Evolutionary conservation across 2,113 vertebrate genomes (phyloP).

Genomic region (Antechinus flavipes): DNA sequence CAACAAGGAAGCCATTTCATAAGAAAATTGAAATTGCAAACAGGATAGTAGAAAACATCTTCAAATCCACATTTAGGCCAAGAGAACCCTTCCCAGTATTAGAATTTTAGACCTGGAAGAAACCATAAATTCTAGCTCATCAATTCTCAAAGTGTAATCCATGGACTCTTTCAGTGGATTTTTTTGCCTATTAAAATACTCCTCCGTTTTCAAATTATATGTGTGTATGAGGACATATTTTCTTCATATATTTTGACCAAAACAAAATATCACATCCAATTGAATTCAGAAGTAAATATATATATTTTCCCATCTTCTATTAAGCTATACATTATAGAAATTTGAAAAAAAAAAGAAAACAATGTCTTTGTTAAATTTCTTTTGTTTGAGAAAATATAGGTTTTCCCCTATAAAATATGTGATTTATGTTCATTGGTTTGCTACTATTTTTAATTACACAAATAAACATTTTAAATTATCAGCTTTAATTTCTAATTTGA

Average conservation of each 20-base stretch:
- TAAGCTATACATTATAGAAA: background rate
- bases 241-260: background rate
- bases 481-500: background rate
- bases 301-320: background rate
- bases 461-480: background rate
- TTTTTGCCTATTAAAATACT: background rate
- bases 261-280: background rate
- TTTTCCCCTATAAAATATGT: background rate
- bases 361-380: background rate
- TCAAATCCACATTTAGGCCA: constrained; percentile 18
- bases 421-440: background rate
- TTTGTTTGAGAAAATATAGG: background rate
- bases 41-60: constrained; percentile 43
- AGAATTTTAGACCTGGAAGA: constrained; percentile 23
- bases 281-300: background rate
- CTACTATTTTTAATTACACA: background rate
- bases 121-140: background rate
- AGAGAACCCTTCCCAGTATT: constrained; percentile 1
- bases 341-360: background rate
- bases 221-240: background rate
- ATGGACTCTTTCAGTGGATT: background rate
- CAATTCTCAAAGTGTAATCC: background rate
- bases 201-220: background rate
- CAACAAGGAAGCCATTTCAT: constrained; percentile 38
- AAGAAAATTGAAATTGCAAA: constrained; percentile 50